Percentiles rank a stretch among this genome's conserved stretches.
phyloP scores from a whole-genome alignment of 2,797 vertebrate species.

The Phalloptychus januarius region DNA sequence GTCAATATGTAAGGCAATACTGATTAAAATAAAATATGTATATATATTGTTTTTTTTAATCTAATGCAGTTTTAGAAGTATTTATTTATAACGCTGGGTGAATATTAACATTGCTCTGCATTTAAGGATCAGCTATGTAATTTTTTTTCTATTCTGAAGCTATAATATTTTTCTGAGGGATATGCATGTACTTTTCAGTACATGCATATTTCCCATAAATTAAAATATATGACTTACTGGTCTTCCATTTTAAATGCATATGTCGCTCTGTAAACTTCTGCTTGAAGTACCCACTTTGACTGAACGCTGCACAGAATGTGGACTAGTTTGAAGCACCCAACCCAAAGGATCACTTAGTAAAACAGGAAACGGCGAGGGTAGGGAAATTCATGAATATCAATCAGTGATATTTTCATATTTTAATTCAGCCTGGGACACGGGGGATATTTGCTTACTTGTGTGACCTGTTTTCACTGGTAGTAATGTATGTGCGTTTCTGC shows the following conservation, averaged over 20 bases:
- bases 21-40: conserved; percentile 2
- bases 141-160: not conserved
- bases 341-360: not conserved
- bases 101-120: not conserved
- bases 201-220: not conserved
- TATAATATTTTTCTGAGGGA: not conserved
- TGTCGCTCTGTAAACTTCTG: not conserved
- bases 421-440: not conserved
- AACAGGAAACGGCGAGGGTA: not conserved
- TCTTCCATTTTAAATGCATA: not conserved
- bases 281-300: not conserved
- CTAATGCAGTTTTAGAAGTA: not conserved
- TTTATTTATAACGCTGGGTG: not conserved
- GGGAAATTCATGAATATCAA: conserved; percentile 2
- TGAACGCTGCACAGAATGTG: not conserved
- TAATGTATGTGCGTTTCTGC: not conserved
- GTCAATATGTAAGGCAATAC: conserved; percentile 21
- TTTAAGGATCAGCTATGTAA: not conserved
- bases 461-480: conserved; percentile 19
- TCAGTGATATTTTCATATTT: conserved; percentile 18
- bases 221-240: not conserved
- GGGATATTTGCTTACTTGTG: conserved; percentile 15
- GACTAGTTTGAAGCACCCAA: conserved; percentile 1
- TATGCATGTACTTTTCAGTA: not conserved
- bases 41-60: not conserved